Conservation (phyloP, 1,140 invertebrate genomes). For the Drosophila sturtevanti region DNA sequence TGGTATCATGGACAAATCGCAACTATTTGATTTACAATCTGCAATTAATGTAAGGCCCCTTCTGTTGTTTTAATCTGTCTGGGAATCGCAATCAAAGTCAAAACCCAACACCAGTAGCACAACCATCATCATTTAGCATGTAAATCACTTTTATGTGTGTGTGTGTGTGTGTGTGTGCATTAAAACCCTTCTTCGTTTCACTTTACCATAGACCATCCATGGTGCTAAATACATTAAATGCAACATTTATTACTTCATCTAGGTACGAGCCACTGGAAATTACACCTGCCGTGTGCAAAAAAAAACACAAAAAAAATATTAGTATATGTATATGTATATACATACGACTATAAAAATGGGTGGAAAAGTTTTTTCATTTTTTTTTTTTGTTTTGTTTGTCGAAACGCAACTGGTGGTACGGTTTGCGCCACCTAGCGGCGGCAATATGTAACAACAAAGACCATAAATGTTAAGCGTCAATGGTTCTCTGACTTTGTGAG, state of each 20-base stretch:
- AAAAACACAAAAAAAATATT: too few relatives aligned
- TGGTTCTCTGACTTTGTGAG: conserved; percentile 38
- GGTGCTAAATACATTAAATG: conserved; percentile 68
- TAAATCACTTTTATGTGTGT: conserved; percentile 8
- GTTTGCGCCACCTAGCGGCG: conserved; percentile 40
- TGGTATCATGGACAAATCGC: not conserved
- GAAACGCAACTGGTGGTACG: conserved; percentile 53
- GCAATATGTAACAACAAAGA: conserved; percentile 40
- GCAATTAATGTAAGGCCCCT: conserved; percentile 5
- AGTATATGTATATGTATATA: not conserved
- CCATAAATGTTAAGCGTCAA: conserved; percentile 74
- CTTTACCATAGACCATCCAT: conserved; percentile 32
- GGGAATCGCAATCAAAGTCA: conserved; percentile 6
- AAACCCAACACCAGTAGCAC: not conserved
- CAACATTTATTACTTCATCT: conserved; percentile 78
- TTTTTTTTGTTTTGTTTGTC: conserved; percentile 47
- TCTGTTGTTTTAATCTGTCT: conserved; percentile 6
- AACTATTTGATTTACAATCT: conserved; percentile 8
- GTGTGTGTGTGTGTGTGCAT: conserved; percentile 31
- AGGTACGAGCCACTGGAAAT: conserved; percentile 47
- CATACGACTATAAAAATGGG: not conserved
- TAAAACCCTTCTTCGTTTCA: conserved; percentile 31
- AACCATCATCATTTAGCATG: conserved; percentile 7
- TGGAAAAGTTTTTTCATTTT: conserved; percentile 34
- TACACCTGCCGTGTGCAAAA: conserved; percentile 38